Percentiles rank a stretch among this genome's conserved stretches.
Conservation (phyloP, 1,140 invertebrate species). For the Papilio polytes region DNA sequence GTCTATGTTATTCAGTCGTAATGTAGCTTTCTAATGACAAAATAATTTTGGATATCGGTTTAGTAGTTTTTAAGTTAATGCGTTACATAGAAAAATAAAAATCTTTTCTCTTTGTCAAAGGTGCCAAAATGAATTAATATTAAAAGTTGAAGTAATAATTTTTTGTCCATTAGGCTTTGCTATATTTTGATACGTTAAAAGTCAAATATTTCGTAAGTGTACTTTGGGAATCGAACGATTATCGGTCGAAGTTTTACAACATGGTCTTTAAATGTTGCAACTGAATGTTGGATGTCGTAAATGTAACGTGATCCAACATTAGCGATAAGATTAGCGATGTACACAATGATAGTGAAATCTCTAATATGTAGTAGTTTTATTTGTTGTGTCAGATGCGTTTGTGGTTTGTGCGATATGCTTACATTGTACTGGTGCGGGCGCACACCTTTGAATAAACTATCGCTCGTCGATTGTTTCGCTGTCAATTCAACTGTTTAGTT, state of each 20-base stretch:
- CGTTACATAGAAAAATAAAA: too few relatives aligned
- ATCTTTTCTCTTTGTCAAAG: too few relatives aligned
- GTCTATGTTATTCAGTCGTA: too few relatives aligned
- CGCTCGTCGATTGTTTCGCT: too few relatives aligned
- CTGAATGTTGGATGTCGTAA: neutral
- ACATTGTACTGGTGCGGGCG: too few relatives aligned
- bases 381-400: neutral
- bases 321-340: neutral
- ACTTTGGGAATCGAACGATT: neutral
- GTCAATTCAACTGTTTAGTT: too few relatives aligned
- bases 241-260: neutral
- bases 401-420: neutral
- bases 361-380: neutral
- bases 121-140: too few relatives aligned
- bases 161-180: neutral
- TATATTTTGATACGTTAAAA: neutral
- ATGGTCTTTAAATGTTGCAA: neutral
- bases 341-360: neutral
- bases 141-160: neutral
- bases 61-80: too few relatives aligned
- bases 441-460: too few relatives aligned
- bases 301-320: neutral
- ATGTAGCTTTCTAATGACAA: too few relatives aligned
- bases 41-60: too few relatives aligned
- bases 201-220: neutral